Evolutionary conservation across 1,140 invertebrate species (phyloP), one percentile per base, ranked within the genome.

Genomic region (Eumaeus atala): DNA sequence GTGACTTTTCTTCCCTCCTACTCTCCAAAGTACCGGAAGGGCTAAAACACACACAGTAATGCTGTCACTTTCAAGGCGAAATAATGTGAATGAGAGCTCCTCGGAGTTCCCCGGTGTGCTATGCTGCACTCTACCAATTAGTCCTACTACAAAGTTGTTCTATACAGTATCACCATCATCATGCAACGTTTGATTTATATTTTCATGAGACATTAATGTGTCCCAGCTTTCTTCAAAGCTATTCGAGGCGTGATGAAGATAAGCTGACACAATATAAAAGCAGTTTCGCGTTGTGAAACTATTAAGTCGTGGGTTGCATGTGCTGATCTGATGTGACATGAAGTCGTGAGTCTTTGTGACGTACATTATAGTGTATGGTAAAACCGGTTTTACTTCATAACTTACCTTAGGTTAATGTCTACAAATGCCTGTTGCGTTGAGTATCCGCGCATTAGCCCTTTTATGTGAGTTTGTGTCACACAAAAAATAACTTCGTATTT

Each of bases 311-410:
- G 40, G 40, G 40, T 16, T 44, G 40, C 16, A 16, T 44, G 40
- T 44, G 38, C 38, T 40, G 40, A 44, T 44, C 40, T 9, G 40
- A 44, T 44, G 40, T 44, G 40, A 44, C 40, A 44, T 16, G 38
- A 40, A n/a, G 16, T 44, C n/a, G 40, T 44, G 9, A 10, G 35
- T 37, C 40, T 44, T 44, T 44, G 16, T 44, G 40, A 44, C 40
- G 40, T 44, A 9, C 21, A 2, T 28, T 44, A 14, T 16, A 44
- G 40, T 16, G 12, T 44, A 44, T 44, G 40, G 12, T 16, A 44
- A 16, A 44, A 44, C 40, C 40, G 17, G 40, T 44, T 16, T 44
- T 16, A 44, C 40, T 14, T 16, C 40, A 44, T 44, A 44, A 14
- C 12, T 40, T 40, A 40, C 14, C 40, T 16, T 44, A 28, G 14